phyloP scores from a whole-genome alignment of 2,888 invertebrate genomes.

The Cataglyphis altisquamis region DNA sequence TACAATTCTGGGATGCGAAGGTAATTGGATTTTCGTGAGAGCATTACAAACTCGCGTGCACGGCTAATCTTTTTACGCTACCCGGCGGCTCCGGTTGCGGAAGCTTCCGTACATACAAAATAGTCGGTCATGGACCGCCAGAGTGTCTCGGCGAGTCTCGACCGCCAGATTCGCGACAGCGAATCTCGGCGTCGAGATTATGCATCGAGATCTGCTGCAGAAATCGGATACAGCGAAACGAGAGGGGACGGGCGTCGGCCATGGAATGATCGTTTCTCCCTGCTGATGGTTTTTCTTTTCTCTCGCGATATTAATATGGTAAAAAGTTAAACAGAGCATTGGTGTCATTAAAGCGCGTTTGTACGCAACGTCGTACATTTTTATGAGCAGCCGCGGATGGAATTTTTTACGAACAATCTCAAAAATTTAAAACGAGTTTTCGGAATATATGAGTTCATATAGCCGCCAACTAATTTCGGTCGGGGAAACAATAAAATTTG shows the following conservation, averaged over 20 bases:
- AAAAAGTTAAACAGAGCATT: slow-evolving; percentile 53
- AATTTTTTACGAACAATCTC: slow-evolving; percentile 52
- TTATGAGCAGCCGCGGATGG: slow-evolving; percentile 41
- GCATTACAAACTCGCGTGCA: slow-evolving; percentile 53
- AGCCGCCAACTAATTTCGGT: slow-evolving; percentile 60
- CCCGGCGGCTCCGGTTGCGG: slow-evolving; percentile 49
- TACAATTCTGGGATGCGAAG: slow-evolving; percentile 56
- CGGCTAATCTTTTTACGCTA: slow-evolving; percentile 70
- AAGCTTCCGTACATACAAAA: slow-evolving; percentile 36
- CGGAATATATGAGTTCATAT: slow-evolving; percentile 58
- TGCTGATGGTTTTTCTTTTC: neutral
- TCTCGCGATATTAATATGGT: slow-evolving; percentile 26
- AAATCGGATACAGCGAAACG: neutral
- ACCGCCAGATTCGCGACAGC: neutral
- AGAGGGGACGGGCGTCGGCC: neutral
- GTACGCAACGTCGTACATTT: slow-evolving; percentile 51
- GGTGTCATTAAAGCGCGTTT: slow-evolving; percentile 52
- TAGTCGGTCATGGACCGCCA: slow-evolving; percentile 22
- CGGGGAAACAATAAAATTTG: slow-evolving; percentile 59
- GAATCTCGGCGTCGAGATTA: slow-evolving; percentile 21
- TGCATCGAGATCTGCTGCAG: slow-evolving; percentile 5
- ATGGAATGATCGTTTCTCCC: neutral
- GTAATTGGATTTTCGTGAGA: slow-evolving; percentile 70
- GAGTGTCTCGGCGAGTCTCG: neutral
- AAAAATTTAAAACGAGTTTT: slow-evolving; percentile 63